These are phyloP conservation scores for Papilio glaucus DNA, from an alignment of 1,140 invertebrate genomes.

Conservation along the genomic window DNA sequence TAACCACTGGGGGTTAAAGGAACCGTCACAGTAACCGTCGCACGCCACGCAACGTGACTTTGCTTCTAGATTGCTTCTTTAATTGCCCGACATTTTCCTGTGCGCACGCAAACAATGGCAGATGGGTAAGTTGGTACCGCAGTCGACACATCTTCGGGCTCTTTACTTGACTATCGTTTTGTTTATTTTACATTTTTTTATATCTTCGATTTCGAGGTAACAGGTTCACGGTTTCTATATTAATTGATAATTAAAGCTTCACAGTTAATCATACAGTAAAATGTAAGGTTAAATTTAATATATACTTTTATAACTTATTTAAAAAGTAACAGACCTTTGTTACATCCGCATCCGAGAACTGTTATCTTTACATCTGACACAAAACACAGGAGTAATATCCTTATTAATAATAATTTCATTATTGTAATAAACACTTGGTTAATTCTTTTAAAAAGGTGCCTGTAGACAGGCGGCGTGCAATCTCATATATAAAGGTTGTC, in stretches of 20 bases:
- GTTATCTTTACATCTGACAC: constrained; percentile 16
- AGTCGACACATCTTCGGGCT: neutral
- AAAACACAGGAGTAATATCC: constrained; percentile 4
- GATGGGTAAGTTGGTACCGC: constrained; percentile 1
- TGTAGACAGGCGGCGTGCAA: constrained; percentile 58
- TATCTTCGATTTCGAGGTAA: neutral
- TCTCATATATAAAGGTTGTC: constrained; percentile 79
- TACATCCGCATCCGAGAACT: constrained; percentile 28
- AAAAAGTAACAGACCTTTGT: constrained; percentile 15
- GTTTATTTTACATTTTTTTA: neutral
- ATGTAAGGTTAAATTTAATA: constrained; percentile 18
- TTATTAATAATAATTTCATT: constrained; percentile 18
- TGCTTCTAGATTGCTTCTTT: constrained; percentile 63
- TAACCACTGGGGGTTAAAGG: constrained; percentile 56
- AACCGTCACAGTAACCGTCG: constrained; percentile 55
- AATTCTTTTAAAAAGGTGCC: constrained; percentile 41
- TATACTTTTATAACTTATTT: constrained; percentile 13
- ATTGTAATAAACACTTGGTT: constrained; percentile 12
- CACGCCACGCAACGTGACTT: constrained; percentile 57
- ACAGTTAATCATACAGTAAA: neutral
- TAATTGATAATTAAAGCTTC: neutral
- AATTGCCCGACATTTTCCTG: constrained; percentile 59
- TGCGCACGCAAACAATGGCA: constrained; percentile 31
- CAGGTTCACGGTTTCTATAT: neutral
- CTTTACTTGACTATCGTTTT: neutral